Evolutionary conservation across 2,113 vertebrate species (phyloP), one percentile per base, ranked within the genome.

Genomic region (Nanorana parkeri): DNA sequence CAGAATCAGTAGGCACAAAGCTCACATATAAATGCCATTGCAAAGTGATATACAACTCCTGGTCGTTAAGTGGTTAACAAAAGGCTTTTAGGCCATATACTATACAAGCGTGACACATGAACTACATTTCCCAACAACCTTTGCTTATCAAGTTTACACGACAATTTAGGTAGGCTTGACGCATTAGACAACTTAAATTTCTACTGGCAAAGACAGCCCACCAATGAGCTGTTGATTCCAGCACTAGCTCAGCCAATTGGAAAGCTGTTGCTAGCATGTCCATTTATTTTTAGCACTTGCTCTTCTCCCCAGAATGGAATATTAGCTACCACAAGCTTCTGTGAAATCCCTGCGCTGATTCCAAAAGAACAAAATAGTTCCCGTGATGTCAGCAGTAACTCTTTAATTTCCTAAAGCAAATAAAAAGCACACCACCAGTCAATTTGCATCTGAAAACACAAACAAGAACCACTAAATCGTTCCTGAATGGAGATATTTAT

Each of bases 201-300:
- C 87, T 73, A 93, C 67, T 89, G 92, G 92, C 84, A 78, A 80
- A 68, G 54, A 56, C 67, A 56, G 82, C 86, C 84, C 87, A 86
- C 91, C 93, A 90, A 94, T 93, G 72, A 66, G 51, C 5, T 56
- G 81, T 81, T 63, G 84, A 85, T 82, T 84, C 78, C 84, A 60
- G 73, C 1, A 3, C 54, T 0, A 41, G 21, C 55, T 74, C 82
- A 87, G 67, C 97, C 96, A 98, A 97, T 96, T 54, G 87, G 19
- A 78, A 88, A 67, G 90, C 94, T 97, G 97, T 99, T 98, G 95
- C 97, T 96, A 97, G 90, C 94, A 90, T 0, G 82, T 15, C 64
- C 85, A 86, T 92, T 85, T 98, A 98, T 98, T 98, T 98, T 96
- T 98, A 98, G 97, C 91, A 55, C 84, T 86, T 75, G 69, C 60